Conservation (phyloP, 2,113 vertebrate species). For the Calyptommatus sinebrachiatus region DNA sequence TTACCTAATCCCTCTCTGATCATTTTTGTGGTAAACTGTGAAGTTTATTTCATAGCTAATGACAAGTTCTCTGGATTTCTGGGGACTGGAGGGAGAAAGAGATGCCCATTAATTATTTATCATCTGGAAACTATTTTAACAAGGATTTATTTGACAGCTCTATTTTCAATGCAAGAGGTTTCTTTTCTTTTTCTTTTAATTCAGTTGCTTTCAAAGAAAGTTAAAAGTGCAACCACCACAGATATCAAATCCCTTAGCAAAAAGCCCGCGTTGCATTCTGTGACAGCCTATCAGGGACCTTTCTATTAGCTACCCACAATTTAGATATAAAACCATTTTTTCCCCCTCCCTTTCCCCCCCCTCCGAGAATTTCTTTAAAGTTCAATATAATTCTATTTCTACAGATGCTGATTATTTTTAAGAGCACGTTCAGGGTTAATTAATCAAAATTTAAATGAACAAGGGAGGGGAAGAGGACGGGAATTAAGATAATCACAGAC, state of each 20-base stretch:
- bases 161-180: slow-evolving; percentile 41
- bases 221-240: slow-evolving; percentile 3
- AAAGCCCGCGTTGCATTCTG: background rate
- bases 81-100: background rate
- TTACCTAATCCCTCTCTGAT: slow-evolving; percentile 69
- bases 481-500: background rate
- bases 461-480: too few relatives aligned
- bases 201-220: slow-evolving; percentile 7
- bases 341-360: background rate
- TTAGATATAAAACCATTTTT: background rate
- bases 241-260: background rate
- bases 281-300: background rate
- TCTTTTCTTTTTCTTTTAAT: background rate
- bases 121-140: slow-evolving; percentile 62
- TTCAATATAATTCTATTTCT: background rate
- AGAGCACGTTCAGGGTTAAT: slow-evolving; percentile 10
- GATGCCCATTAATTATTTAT: slow-evolving; percentile 63
- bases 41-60: slow-evolving; percentile 66
- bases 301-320: background rate
- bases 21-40: slow-evolving; percentile 64
- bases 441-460: background rate
- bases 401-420: background rate
- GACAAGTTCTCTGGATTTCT: background rate
- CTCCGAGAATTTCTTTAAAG: background rate
- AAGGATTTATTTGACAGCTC: slow-evolving; percentile 56